Evolutionary conservation across 2,113 vertebrate species (phyloP).

Genomic region (Nycticorax nycticorax): DNA sequence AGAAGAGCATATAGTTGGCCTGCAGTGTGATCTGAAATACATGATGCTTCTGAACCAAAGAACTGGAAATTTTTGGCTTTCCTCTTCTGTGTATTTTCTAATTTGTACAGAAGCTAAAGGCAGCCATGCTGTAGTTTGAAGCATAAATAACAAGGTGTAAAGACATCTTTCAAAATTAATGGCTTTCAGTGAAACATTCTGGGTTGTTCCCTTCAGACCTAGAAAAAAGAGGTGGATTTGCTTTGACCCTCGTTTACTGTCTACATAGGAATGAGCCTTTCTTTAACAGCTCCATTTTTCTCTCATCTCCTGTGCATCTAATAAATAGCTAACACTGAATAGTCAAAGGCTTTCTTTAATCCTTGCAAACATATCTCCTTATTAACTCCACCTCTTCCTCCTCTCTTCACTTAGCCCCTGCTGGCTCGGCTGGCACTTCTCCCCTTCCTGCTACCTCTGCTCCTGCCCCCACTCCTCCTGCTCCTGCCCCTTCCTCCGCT

Average conservation of each 20-base stretch:
- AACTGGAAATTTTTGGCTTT: not conserved
- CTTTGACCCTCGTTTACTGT: slow-evolving; percentile 37
- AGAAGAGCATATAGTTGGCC: not conserved
- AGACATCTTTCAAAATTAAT: slow-evolving; percentile 12
- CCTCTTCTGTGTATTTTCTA: not conserved
- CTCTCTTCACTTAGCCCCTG: slow-evolving; percentile 78
- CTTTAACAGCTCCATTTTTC: slow-evolving; percentile 30
- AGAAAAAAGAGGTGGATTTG: not conserved
- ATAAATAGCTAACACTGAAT: slow-evolving; percentile 62
- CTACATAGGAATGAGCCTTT: slow-evolving; percentile 31
- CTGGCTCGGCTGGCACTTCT: slow-evolving; percentile 83
- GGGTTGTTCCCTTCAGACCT: slow-evolving; percentile 6
- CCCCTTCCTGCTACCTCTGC: slow-evolving; percentile 81
- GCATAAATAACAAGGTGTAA: not conserved
- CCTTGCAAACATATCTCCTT: slow-evolving; percentile 74
- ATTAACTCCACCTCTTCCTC: slow-evolving; percentile 77
- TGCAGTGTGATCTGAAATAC: not conserved
- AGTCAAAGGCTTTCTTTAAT: slow-evolving; percentile 66
- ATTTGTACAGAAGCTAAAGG: not conserved
- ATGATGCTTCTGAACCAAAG: not conserved
- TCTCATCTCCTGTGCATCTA: slow-evolving; percentile 30
- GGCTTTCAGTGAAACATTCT: slow-evolving; percentile 29
- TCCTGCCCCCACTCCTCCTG: slow-evolving; percentile 74
- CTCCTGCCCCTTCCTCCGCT: slow-evolving; percentile 76
- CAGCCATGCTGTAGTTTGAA: not conserved